Percentiles rank a stretch among this genome's conserved stretches.
Evolutionary conservation across 30 jellyfish, hydroid and myxozoan species (phyloP).

Genomic region (Turritopsis dohrnii): DNA sequence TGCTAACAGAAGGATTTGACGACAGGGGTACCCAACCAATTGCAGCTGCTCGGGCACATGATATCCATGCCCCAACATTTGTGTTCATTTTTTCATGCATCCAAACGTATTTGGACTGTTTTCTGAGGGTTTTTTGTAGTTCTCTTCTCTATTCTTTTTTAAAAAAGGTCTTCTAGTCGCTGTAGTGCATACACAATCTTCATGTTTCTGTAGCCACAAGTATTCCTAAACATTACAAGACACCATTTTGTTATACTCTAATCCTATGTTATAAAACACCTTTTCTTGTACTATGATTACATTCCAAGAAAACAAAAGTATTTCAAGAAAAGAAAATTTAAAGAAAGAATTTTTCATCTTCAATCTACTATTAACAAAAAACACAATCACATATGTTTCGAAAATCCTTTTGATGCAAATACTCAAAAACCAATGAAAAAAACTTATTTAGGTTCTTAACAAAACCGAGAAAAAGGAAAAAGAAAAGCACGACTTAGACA

Average conservation of each 20-base stretch:
- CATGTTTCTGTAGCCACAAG: too few relatives aligned
- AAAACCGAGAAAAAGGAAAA: neutral
- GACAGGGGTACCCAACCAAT: conserved; percentile 74
- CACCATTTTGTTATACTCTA: too few relatives aligned
- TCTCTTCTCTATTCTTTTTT: neutral
- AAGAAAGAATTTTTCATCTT: neutral
- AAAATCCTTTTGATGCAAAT: neutral
- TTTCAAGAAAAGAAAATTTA: neutral
- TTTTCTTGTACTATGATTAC: neutral
- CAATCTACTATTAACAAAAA: neutral
- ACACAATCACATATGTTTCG: neutral
- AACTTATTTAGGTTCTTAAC: too few relatives aligned
- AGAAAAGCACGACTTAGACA: neutral
- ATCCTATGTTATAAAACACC: too few relatives aligned
- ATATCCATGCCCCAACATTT: conserved; percentile 75
- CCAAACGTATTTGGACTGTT: neutral
- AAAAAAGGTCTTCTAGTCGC: neutral
- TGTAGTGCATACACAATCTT: too few relatives aligned
- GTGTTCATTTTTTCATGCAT: conserved; percentile 30
- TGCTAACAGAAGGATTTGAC: neutral
- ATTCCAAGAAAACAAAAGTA: neutral
- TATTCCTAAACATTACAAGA: too few relatives aligned
- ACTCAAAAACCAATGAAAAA: neutral
- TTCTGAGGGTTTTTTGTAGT: neutral
- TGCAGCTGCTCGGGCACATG: conserved; percentile 74